Evolutionary conservation across 1,140 invertebrate genomes (phyloP).

Genomic region (Cydia amplana): DNA sequence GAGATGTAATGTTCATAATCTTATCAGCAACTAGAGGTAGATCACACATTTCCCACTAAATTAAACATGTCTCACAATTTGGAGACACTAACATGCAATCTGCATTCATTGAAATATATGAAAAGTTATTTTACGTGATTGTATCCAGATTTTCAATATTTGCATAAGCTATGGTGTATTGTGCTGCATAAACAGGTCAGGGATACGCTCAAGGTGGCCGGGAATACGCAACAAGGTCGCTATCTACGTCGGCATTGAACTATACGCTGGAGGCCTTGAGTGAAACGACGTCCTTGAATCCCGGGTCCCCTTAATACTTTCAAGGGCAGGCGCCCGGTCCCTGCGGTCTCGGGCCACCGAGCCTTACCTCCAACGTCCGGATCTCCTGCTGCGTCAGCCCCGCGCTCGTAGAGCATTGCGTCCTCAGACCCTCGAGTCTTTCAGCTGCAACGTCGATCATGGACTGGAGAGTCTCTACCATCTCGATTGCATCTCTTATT

Average conservation of each 20-base stretch:
- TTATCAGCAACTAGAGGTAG: constrained; percentile 25
- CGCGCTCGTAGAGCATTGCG: constrained; percentile 94
- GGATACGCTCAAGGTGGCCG: constrained; percentile 35
- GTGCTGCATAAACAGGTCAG: constrained; percentile 23
- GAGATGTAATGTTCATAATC: constrained; percentile 28
- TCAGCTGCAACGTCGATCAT: constrained; percentile 97
- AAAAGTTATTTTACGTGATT: neutral
- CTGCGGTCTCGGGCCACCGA: neutral
- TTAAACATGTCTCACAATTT: neutral
- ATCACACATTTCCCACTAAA: constrained; percentile 1
- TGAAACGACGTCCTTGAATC: constrained; percentile 60
- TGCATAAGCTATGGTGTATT: constrained; percentile 11
- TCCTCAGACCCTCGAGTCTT: constrained; percentile 93
- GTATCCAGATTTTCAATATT: neutral
- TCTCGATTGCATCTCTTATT: constrained; percentile 84
- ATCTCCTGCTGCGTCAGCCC: constrained; percentile 98
- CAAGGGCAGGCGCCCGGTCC: constrained; percentile 60
- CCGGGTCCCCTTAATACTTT: constrained; percentile 55
- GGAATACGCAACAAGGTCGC: neutral
- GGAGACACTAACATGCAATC: neutral
- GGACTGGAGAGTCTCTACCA: constrained; percentile 84
- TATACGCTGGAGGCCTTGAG: constrained; percentile 65
- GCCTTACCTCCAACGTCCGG: constrained; percentile 91
- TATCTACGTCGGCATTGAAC: constrained; percentile 58
- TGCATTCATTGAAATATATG: neutral